Conservation (phyloP, 1,140 invertebrate genomes). For the Zophobas atratus region DNA sequence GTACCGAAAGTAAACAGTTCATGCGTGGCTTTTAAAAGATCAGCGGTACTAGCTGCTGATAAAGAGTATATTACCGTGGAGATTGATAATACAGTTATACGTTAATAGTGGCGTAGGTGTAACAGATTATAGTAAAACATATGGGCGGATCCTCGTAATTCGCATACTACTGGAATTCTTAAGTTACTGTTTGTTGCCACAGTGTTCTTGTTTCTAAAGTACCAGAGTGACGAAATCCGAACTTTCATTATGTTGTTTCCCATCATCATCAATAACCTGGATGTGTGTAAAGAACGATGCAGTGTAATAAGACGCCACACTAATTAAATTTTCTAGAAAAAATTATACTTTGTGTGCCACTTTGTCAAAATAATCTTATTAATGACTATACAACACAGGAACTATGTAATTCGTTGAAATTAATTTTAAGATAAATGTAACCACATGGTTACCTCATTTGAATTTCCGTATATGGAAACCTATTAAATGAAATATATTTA, state of each 20-base stretch:
- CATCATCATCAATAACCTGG: neutral
- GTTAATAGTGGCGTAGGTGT: no score
- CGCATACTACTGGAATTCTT: no score
- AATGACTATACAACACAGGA: conserved; percentile 18
- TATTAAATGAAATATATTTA: conserved; percentile 40
- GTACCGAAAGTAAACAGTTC: no score
- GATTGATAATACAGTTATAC: no score
- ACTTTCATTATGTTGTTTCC: neutral
- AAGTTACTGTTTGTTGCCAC: no score
- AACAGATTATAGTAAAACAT: no score
- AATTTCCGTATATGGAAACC: conserved; percentile 40
- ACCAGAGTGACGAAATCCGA: no score
- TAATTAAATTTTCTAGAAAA: conserved; percentile 23
- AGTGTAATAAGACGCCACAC: neutral
- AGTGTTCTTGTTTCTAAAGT: no score
- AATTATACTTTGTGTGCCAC: conserved; percentile 7
- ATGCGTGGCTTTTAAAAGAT: no score
- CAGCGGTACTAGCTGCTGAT: no score
- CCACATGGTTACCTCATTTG: conserved; percentile 40
- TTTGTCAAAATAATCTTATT: conserved; percentile 39
- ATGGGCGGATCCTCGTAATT: no score
- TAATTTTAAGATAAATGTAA: conserved; percentile 42
- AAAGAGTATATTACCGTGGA: no score
- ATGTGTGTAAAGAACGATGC: neutral
- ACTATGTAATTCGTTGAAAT: conserved; percentile 40